Percentiles rank a stretch among this genome's conserved stretches.
Evolutionary conservation across 2,113 vertebrate genomes (phyloP).

Genomic region (Callipepla californica): DNA sequence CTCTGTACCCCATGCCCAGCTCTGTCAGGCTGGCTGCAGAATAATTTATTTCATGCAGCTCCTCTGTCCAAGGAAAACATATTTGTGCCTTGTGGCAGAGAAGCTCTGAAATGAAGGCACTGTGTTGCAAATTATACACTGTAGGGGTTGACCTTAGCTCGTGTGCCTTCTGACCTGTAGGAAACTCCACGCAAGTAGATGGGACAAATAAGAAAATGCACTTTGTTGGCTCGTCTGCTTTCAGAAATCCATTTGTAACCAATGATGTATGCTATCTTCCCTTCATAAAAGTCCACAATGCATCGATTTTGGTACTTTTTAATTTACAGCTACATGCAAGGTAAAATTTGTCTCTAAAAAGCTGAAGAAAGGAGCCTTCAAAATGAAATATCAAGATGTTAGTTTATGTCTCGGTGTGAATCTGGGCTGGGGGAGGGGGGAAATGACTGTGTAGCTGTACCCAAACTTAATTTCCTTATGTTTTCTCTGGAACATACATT

Average conservation of each 20-base stretch:
- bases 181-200: not conserved
- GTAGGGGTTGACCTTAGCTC: conserved; percentile 67
- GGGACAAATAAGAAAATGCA: conserved; percentile 65
- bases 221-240: conserved; percentile 50
- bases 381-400: conserved; percentile 55
- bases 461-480: conserved; percentile 39
- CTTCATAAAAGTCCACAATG: not conserved
- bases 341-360: conserved; percentile 37
- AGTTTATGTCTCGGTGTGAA: conserved; percentile 54
- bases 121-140: conserved; percentile 72
- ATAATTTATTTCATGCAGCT: conserved; percentile 81
- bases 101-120: conserved; percentile 73
- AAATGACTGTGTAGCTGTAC: not conserved
- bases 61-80: conserved; percentile 82
- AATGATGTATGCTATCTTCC: not conserved
- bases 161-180: conserved; percentile 72
- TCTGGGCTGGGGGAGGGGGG: conserved; percentile 38
- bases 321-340: not conserved
- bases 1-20: conserved; percentile 80
- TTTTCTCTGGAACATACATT: conserved; percentile 45
- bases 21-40: conserved; percentile 80
- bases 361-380: conserved; percentile 64
- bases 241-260: conserved; percentile 71
- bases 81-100: conserved; percentile 73
- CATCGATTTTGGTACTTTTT: conserved; percentile 20